phyloP scores from a whole-genome alignment of 2,113 vertebrate species.

The Ictalurus furcatus region DNA sequence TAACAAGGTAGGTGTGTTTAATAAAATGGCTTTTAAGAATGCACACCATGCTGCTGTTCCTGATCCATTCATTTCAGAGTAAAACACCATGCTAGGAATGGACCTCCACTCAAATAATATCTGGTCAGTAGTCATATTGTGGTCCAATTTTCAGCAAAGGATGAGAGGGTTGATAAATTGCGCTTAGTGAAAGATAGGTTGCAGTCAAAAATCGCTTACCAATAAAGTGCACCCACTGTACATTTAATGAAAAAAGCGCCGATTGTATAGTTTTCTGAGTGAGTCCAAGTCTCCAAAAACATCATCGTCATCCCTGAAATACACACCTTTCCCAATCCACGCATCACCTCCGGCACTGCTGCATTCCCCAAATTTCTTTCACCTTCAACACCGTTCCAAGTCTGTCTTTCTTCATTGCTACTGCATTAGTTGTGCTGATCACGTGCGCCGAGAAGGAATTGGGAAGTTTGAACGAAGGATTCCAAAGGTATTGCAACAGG shows the following conservation, averaged over 20 bases:
- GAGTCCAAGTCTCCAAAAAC: not conserved
- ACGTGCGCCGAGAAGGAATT: slow-evolving; percentile 14
- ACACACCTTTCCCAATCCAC: slow-evolving; percentile 4
- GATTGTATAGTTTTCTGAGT: not conserved
- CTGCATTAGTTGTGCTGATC: slow-evolving; percentile 9
- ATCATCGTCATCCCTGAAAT: not conserved
- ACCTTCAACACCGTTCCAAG: slow-evolving; percentile 8
- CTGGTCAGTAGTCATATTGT: not conserved
- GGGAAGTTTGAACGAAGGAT: slow-evolving; percentile 31
- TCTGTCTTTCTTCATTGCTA: not conserved
- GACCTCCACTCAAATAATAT: not conserved
- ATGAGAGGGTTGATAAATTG: not conserved
- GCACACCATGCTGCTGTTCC: not conserved
- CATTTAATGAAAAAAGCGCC: not conserved
- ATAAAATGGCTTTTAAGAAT: not conserved
- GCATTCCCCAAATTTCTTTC: slow-evolving; percentile 28
- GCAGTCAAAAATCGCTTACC: not conserved
- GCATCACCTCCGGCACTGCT: slow-evolving; percentile 8
- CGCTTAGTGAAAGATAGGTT: not conserved
- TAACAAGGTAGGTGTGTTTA: not conserved
- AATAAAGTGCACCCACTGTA: not conserved
- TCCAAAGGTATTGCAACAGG: slow-evolving; percentile 41
- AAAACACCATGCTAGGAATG: not conserved
- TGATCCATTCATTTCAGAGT: not conserved
- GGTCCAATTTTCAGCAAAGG: not conserved